Base-by-base conservation (phyloP, 2,797 vertebrate genomes). In the Eospalax fontanierii region DNA sequence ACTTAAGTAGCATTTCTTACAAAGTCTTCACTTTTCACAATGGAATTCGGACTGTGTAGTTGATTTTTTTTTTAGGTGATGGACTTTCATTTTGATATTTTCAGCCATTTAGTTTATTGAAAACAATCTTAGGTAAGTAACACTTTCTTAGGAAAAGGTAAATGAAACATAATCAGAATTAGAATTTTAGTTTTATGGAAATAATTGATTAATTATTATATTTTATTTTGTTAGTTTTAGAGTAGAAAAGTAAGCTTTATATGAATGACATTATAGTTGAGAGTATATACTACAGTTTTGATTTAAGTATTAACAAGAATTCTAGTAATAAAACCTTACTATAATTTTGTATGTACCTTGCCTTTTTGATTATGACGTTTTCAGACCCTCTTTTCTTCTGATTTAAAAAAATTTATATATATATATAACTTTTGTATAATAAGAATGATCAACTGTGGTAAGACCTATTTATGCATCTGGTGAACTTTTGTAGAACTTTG, bases 111-210 rank as follows among this genome's bases (percentile, higher is more conserved):
- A 26, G 38, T 75, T 15, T 81, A 65, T 61, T 93, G 95, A 74
- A 93, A 91, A 66, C 28, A 50, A 78, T 57, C 30, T 35, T 85
- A 66, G 30, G 68, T 86, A 46, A 63, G 28, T 15, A 43, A 40
- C 22, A 33, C 63, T 88, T 92, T 59, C 68, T 61, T 87, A 85
- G 81, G 54, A 93, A 92, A 80, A 83, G 38, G 19, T 57, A 38
- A 81, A 87, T 22, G 75, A 71, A 78, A 65, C 91, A n/a, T n/a
- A 40, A 83, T 71, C 86, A 61, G 22, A 92, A 84, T 87, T 95
- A 65, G 63, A 82, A 90, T 57, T 89, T 54, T 46, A 43, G 35
- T 73, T 86, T 92, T 84, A 35, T 43, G 59, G 65, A 87, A 88
- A 57, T 71, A 70, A 61, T 61, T 35, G 86, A 85, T 14, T 78